phyloP scores from a whole-genome alignment of 1,140 invertebrate genomes.

The Musca domestica region DNA sequence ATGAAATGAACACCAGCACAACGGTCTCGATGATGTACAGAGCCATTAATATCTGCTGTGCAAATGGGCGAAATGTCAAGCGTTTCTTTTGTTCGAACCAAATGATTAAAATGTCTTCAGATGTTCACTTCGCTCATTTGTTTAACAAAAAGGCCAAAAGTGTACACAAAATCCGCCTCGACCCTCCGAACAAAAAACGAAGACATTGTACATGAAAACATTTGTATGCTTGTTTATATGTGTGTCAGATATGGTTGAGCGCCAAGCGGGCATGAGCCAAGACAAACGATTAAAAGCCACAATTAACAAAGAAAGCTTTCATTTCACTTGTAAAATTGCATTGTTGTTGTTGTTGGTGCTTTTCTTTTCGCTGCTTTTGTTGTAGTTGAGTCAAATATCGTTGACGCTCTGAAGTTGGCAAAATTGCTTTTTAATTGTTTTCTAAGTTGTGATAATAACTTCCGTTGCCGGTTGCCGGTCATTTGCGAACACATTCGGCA shows the following conservation, averaged over 20 bases:
- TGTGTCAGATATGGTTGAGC: too few relatives aligned
- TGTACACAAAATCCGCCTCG: too few relatives aligned
- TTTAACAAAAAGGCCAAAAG: neutral
- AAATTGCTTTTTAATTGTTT: constrained; percentile 20
- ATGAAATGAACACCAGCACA: too few relatives aligned
- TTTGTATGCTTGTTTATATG: too few relatives aligned
- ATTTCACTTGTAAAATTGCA: constrained; percentile 3
- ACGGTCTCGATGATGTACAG: too few relatives aligned
- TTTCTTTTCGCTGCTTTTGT: neutral
- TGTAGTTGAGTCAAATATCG: neutral
- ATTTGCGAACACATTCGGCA: too few relatives aligned
- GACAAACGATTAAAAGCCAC: neutral
- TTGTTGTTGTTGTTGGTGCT: neutral
- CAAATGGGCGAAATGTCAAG: too few relatives aligned
- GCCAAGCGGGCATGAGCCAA: neutral
- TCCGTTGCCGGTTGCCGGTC: neutral
- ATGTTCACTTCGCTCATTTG: neutral
- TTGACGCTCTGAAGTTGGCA: constrained; percentile 3
- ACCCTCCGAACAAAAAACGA: neutral
- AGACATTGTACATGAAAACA: neutral
- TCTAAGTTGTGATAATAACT: constrained; percentile 16
- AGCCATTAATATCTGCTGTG: too few relatives aligned
- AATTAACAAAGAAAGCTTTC: constrained; percentile 17
- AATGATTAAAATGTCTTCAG: too few relatives aligned
- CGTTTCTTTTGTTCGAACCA: too few relatives aligned